Percentiles rank a stretch among this genome's conserved stretches.
Evolutionary conservation across 53 echinoderm and acorn worm genomes (phyloP).

Genomic region (Paelopatides confundens): DNA sequence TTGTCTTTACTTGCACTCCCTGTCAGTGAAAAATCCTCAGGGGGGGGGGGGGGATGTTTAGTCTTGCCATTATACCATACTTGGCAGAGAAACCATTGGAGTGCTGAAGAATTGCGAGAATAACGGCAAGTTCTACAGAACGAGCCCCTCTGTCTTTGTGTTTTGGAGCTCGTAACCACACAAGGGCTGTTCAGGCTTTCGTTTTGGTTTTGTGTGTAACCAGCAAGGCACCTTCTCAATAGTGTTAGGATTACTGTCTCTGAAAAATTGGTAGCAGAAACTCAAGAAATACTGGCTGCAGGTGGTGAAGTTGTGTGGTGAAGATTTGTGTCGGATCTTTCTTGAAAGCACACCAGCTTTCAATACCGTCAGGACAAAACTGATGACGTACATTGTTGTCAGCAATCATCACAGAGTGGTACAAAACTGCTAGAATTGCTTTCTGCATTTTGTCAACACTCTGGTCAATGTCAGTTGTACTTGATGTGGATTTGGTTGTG

Average conservation of each 20-base stretch:
- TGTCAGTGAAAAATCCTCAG: background rate
- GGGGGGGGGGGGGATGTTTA: background rate
- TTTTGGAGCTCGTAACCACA: slow-evolving; percentile 34
- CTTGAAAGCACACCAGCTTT: slow-evolving; percentile 48
- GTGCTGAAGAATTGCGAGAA: slow-evolving; percentile 9
- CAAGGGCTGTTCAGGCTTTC: slow-evolving; percentile 13
- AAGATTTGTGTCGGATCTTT: background rate
- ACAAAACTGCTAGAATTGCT: slow-evolving; percentile 42
- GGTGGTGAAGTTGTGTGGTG: background rate
- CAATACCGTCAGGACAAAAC: slow-evolving; percentile 7
- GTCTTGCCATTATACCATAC: background rate
- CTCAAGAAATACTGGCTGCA: slow-evolving; percentile 8
- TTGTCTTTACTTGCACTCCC: too few species aligned
- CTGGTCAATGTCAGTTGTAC: background rate
- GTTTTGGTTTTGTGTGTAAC: too few species aligned
- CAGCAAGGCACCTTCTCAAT: slow-evolving; percentile 15
- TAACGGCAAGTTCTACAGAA: background rate
- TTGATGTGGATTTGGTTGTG: background rate
- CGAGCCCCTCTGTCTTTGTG: background rate
- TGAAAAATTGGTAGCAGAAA: slow-evolving; percentile 10
- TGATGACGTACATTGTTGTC: slow-evolving; percentile 25
- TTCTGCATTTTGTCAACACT: background rate
- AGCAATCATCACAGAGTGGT: slow-evolving; percentile 37
- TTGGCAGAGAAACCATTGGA: background rate
- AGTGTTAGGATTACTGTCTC: background rate